Conservation (phyloP, 2,797 vertebrate genomes). For the Malurus splendens region DNA sequence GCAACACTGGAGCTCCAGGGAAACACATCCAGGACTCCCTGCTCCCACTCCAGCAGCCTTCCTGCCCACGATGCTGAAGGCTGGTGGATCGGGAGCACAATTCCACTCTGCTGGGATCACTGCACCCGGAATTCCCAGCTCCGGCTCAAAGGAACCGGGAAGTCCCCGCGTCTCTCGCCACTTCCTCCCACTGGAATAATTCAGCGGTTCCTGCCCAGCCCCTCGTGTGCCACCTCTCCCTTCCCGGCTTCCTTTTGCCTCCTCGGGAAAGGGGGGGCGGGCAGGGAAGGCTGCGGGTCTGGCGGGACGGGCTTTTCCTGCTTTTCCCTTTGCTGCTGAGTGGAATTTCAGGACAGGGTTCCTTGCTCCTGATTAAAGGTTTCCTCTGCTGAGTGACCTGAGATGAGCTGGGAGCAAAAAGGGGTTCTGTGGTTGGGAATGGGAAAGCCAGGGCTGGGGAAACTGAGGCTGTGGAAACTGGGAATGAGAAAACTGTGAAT, state of each 20-base stretch:
- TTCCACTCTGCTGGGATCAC: rapidly evolving
- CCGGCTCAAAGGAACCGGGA: not conserved
- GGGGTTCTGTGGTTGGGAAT: rapidly evolving
- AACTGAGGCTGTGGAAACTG: not conserved
- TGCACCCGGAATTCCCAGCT: not conserved
- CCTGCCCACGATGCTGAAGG: not conserved
- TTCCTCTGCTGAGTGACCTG: not conserved
- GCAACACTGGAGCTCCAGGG: not conserved
- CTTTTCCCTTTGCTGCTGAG: not conserved
- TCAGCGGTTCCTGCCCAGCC: not conserved
- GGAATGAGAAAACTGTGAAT: not conserved
- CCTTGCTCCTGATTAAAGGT: conserved; percentile 23
- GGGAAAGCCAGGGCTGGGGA: not conserved
- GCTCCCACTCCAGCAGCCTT: rapidly evolving
- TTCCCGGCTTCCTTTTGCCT: not conserved
- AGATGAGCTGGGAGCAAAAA: not conserved
- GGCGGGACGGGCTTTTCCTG: conserved; percentile 42
- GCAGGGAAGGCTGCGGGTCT: not conserved
- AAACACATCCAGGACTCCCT: not conserved
- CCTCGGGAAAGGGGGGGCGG: not conserved
- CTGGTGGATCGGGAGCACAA: rapidly evolving
- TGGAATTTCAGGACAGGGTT: not conserved
- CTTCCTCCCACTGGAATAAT: conserved; percentile 8
- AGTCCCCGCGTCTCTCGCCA: not conserved
- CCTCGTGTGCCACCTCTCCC: not conserved